Base-by-base conservation (phyloP, 1,140 invertebrate species). In the Ceratoteleas bidentatus region DNA sequence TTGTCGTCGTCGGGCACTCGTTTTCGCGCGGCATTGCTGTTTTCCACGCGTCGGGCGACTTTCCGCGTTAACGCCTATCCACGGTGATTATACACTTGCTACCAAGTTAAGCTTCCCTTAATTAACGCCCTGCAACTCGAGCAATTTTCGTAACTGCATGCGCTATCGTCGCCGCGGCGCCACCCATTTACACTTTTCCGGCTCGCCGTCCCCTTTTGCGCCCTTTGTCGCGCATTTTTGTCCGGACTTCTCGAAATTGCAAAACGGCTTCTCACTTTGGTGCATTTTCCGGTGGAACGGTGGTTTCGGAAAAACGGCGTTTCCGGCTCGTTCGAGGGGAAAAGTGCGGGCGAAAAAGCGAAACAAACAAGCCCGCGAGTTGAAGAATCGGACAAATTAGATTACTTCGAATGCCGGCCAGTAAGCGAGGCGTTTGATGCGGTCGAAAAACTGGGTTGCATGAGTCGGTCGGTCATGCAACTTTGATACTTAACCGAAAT, bases 41-140 rank as follows among this genome's bases (percentile, higher is more conserved):
- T 81, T 75, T 74, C 70, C 65, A 56, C 65, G 50, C 69, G 68
- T 57, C 49, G 10, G 16, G 15, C 52, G 53, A 45, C 68, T 68
- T 65, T 61, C 38, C 60, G 38, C 68, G 57, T 60, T 81, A 78
- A 53, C 61, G 68, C 64, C 54, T 62, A 40, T 52, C 58, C 54
- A 66, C 45, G 50, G 57, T 84, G 83, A 81, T 81, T 86, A 85
- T 87, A 88, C 84, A 89, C 73, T 85, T 84, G 65, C 75, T 76
- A 82, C 76, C 56, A 65, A 80, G 77, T 85, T 87, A 89, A 89
- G 87, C 85, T 83, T 88, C 82, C 87, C 84, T 89, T 89, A 89
- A 89, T 89, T 88, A 89, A 89, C 85, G 85, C 83, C 68, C 79
- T 43, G 43, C 68, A 73, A 83, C 81, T 87, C 85, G 83, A 87